A percentile compares a stretch with the other conserved stretches of the same genome.
phyloP scores from a whole-genome alignment of 2,797 vertebrate species.

The Nyctibius grandis region DNA sequence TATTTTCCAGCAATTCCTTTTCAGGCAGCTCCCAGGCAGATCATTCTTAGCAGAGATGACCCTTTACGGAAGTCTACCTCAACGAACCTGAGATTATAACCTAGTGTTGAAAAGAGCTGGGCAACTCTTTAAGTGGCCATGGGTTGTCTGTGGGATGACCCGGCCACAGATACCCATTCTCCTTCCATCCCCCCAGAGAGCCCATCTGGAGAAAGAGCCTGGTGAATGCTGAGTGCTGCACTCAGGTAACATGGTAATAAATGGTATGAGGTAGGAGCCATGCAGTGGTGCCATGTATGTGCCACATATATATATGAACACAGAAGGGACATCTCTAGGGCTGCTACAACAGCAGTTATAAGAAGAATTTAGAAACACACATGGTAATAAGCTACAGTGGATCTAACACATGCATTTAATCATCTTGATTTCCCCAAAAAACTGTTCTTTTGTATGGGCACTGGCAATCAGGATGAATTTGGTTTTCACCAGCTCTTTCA shows the following conservation, averaged over 20 bases:
- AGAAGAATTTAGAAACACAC: neutral
- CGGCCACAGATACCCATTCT: neutral
- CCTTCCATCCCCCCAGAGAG: neutral
- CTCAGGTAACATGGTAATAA: neutral
- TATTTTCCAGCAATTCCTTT: neutral
- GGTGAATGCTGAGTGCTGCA: neutral
- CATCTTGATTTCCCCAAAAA: neutral
- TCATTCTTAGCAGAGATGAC: neutral
- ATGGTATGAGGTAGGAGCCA: neutral
- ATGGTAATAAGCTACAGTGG: neutral
- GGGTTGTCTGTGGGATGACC: neutral
- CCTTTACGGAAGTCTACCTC: neutral
- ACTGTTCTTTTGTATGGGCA: neutral
- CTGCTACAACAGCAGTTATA: neutral
- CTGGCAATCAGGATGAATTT: neutral
- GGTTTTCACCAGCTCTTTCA: neutral
- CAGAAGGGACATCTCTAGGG: neutral
- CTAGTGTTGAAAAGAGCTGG: neutral
- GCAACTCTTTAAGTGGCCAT: neutral
- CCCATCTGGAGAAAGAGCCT: neutral
- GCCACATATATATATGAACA: neutral
- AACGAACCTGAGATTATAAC: neutral
- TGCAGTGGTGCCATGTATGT: too few species aligned
- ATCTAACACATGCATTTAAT: neutral
- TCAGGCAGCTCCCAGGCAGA: neutral